These are phyloP conservation scores for Cydia strobilella DNA, from an alignment of 1,140 invertebrate genomes.

Conservation along the genomic window DNA sequence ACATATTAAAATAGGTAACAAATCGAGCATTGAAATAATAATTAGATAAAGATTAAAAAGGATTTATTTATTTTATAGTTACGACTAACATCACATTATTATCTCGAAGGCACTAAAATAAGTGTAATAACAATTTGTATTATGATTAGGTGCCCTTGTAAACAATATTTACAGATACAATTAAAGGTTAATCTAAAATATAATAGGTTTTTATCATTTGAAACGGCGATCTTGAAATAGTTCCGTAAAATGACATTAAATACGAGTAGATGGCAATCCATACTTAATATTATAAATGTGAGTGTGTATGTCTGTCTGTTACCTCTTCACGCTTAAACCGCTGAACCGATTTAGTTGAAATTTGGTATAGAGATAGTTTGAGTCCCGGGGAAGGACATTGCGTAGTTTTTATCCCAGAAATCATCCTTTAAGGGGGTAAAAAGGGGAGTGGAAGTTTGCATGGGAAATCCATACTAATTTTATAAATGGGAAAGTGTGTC, in stretches of 20 bases:
- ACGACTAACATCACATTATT: slow-evolving; percentile 67
- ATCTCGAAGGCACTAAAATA: slow-evolving; percentile 61
- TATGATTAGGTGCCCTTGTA: slow-evolving; percentile 51
- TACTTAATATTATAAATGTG: no score
- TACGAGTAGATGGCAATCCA: no score
- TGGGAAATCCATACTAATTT: no score
- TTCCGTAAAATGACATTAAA: background rate
- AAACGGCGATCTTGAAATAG: background rate
- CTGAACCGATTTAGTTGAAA: no score
- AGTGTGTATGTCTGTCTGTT: no score
- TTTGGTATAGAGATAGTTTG: no score
- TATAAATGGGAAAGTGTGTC: no score
- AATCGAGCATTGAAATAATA: slow-evolving; percentile 30
- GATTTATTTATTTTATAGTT: slow-evolving; percentile 46
- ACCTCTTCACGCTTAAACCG: no score
- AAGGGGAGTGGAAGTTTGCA: no score
- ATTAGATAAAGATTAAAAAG: slow-evolving; percentile 36
- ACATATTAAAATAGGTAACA: background rate
- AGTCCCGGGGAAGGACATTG: no score
- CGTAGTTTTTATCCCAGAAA: no score
- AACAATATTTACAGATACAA: slow-evolving; percentile 41
- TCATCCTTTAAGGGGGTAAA: no score
- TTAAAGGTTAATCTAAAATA: background rate
- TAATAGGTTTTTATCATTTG: slow-evolving; percentile 2
- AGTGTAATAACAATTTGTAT: slow-evolving; percentile 52